Evolutionary conservation across 2,888 invertebrate species (phyloP).

Genomic region (Helleia helle): DNA sequence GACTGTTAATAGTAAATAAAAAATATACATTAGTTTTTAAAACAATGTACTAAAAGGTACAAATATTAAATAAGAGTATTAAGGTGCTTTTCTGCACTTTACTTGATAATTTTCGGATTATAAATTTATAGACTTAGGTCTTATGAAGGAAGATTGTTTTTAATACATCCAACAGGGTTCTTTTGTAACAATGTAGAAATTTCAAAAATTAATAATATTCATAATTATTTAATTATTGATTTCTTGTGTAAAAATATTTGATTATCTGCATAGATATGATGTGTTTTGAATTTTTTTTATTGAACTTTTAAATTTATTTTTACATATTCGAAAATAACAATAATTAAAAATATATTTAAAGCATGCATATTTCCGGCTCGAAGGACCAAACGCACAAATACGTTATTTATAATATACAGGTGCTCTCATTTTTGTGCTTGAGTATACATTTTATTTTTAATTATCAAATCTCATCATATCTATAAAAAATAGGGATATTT

Average conservation of each 20-base stretch:
- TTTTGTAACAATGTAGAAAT: constrained; percentile 6
- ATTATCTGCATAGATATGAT: background rate
- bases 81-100: background rate
- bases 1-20: background rate
- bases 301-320: no score
- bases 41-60: constrained; percentile 6
- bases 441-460: background rate
- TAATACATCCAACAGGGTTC: constrained; percentile 4
- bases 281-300: background rate
- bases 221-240: constrained; percentile 2
- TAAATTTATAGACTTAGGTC: constrained; percentile 1
- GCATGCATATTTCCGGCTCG: no score
- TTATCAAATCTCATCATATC: background rate
- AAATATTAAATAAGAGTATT: constrained; percentile 5
- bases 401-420: background rate
- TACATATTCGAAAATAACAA: no score
- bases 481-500: constrained; percentile 3
- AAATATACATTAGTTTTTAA: background rate
- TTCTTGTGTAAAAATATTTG: constrained; percentile 1
- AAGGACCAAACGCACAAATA: background rate
- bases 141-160: background rate
- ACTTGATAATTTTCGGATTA: background rate
- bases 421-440: background rate
- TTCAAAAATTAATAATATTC: background rate
- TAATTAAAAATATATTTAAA: no score